phyloP scores from a whole-genome alignment of 2,113 vertebrate species.

The Hepsetus odoe region DNA sequence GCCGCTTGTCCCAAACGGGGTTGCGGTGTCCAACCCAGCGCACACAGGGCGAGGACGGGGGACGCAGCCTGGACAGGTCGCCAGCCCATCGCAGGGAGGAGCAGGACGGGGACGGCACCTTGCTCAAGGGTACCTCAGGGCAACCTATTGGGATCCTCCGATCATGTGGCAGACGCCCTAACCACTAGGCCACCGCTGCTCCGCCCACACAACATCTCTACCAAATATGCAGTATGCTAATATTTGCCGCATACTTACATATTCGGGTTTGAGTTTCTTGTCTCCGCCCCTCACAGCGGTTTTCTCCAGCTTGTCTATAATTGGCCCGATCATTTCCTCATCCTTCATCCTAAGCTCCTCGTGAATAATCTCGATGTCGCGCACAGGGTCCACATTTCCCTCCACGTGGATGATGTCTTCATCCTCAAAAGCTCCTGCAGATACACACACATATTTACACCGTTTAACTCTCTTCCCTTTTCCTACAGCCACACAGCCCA shows the following conservation, averaged over 20 bases:
- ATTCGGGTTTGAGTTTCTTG: constrained; percentile 98
- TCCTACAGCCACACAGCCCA: neutral
- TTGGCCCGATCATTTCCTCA: constrained; percentile 88
- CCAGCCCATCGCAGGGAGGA: too few relatives aligned
- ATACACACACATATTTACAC: neutral
- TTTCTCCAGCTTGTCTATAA: constrained; percentile 95
- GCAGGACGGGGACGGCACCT: too few relatives aligned
- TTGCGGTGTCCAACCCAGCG: neutral
- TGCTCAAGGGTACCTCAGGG: too few relatives aligned
- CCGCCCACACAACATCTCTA: too few relatives aligned
- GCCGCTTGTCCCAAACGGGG: too few relatives aligned
- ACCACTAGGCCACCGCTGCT: too few relatives aligned
- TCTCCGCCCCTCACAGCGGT: constrained; percentile 93
- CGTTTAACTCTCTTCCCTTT: neutral
- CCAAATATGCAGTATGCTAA: neutral
- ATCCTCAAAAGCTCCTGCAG: constrained; percentile 90
- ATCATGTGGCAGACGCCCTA: too few relatives aligned
- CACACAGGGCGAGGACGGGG: too few relatives aligned
- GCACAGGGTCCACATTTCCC: constrained; percentile 93
- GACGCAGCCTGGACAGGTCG: too few relatives aligned
- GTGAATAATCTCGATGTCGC: constrained; percentile 88
- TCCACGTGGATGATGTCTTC: constrained; percentile 98
- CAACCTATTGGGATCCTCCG: too few relatives aligned
- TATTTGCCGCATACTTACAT: constrained; percentile 79
- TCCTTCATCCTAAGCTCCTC: constrained; percentile 97